Evolutionary conservation across 2,797 vertebrate genomes (phyloP).

Genomic region (Allobates femoralis): DNA sequence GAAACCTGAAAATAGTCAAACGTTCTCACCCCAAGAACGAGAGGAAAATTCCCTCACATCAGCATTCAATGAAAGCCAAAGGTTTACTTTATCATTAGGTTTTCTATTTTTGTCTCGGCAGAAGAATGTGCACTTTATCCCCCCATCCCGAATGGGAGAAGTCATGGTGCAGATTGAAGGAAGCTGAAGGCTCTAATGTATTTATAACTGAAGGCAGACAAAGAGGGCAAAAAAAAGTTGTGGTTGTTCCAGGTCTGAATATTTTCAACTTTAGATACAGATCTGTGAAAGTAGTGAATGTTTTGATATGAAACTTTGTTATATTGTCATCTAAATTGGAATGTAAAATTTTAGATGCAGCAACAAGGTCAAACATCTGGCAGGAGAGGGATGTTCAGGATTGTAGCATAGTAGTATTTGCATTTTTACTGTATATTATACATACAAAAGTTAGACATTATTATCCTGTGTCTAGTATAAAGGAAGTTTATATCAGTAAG

Average conservation of each 20-base stretch:
- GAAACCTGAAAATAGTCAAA: conserved; percentile 40
- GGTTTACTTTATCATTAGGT: conserved; percentile 64
- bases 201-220: conserved; percentile 56
- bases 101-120: conserved; percentile 64
- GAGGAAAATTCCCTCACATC: neutral
- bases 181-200: conserved; percentile 64
- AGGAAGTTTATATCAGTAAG: neutral
- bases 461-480: neutral
- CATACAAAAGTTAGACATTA: neutral
- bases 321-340: neutral
- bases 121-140: conserved; percentile 56
- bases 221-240: conserved; percentile 9
- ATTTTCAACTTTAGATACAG: conserved; percentile 49
- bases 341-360: conserved; percentile 12
- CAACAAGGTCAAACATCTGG: neutral
- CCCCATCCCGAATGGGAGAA: conserved; percentile 62
- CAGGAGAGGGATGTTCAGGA: too few species aligned
- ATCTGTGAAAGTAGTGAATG: conserved; percentile 23
- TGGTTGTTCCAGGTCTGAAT: conserved; percentile 39
- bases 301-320: neutral
- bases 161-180: conserved; percentile 42
- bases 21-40: conserved; percentile 40
- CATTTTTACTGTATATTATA: neutral
- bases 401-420: neutral
- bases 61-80: conserved; percentile 58